Percentiles rank a stretch among this genome's conserved stretches.
These are phyloP conservation scores for Acleris cristana DNA, from an alignment of 2,888 invertebrate species.

Conservation along the genomic window DNA sequence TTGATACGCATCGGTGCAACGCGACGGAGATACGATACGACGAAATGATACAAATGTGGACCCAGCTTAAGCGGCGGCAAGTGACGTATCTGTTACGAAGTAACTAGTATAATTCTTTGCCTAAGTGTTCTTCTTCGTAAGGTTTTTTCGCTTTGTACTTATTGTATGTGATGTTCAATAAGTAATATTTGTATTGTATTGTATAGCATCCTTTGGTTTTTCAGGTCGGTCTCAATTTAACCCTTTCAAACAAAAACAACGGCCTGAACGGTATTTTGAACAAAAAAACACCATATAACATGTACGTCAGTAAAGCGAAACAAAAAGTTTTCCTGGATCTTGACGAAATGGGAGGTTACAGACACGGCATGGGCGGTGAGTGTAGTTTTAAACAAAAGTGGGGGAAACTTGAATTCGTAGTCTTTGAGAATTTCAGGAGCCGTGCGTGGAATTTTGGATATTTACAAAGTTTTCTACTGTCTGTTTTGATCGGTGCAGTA, in stretches of 20 bases:
- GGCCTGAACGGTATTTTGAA: constrained; percentile 52
- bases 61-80: no score
- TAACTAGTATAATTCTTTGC: no score
- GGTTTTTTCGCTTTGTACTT: no score
- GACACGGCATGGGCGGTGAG: constrained; percentile 9
- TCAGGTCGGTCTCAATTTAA: constrained; percentile 53
- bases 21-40: no score
- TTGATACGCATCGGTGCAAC: no score
- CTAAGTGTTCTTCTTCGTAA: no score
- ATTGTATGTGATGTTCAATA: no score
- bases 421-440: constrained; percentile 12
- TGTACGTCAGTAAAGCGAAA: constrained; percentile 56
- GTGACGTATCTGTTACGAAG: no score
- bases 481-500: not conserved
- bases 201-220: constrained; percentile 30
- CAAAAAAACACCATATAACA: constrained; percentile 38
- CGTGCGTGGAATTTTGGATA: constrained; percentile 13
- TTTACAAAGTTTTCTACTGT: constrained; percentile 5
- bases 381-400: constrained; percentile 21
- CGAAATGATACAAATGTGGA: no score
- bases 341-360: constrained; percentile 57
- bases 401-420: constrained; percentile 5
- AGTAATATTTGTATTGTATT: no score
- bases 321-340: constrained; percentile 62
- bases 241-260: constrained; percentile 49